Conservation (phyloP, 2,797 vertebrate species). For the Australoheros facetus region DNA sequence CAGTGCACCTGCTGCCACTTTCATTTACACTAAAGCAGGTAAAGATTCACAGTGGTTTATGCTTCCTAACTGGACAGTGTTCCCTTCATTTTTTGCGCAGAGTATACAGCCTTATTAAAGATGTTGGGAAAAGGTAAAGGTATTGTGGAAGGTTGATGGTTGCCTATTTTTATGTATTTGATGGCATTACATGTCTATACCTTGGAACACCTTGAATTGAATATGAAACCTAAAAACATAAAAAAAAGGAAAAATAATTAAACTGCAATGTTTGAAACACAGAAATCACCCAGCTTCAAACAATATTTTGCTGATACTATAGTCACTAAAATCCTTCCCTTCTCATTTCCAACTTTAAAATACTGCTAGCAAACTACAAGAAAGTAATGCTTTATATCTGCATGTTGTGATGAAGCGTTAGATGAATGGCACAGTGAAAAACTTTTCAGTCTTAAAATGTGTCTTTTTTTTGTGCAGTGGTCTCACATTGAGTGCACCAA, state of each 20-base stretch:
- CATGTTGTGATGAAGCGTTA: not conserved
- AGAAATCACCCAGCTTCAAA: not conserved
- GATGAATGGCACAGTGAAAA: not conserved
- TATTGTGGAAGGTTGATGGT: not conserved
- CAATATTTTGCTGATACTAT: not conserved
- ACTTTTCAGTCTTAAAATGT: no score
- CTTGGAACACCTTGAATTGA: not conserved
- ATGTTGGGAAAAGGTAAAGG: not conserved
- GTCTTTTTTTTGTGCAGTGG: no score
- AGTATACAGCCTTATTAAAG: not conserved
- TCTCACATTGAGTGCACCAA: no score
- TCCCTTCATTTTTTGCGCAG: no score
- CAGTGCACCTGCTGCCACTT: not conserved
- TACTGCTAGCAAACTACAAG: not conserved
- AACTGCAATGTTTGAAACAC: not conserved
- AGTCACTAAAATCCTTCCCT: not conserved
- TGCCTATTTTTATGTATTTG: constrained; percentile 1
- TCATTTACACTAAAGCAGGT: not conserved
- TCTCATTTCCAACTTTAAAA: not conserved
- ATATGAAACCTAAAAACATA: not conserved
- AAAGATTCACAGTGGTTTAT: no score
- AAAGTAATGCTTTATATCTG: not conserved
- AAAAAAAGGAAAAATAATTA: fast-evolving
- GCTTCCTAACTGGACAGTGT: no score
- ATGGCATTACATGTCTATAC: not conserved